Evolutionary conservation across 2,888 invertebrate species (phyloP).

Genomic region (Parascotia fuliginaria): DNA sequence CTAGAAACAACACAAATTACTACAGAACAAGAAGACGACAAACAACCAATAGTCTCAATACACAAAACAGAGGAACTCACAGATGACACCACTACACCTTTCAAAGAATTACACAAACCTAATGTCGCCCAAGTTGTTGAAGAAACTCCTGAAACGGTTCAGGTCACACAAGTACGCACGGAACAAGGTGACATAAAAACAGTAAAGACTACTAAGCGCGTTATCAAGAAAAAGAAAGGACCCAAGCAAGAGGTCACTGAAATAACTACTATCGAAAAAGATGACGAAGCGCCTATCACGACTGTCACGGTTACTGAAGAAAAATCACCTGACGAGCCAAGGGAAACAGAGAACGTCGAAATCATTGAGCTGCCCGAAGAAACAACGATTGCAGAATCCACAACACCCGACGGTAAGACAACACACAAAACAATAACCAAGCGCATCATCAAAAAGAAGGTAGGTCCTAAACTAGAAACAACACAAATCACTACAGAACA

Average conservation of each 20-base stretch:
- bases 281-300: too few species aligned
- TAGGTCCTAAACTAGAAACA: too few species aligned
- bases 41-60: conserved; percentile 2
- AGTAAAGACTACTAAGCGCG: conserved; percentile 46
- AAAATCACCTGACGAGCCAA: too few species aligned
- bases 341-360: too few species aligned
- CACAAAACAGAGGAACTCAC: conserved; percentile 5
- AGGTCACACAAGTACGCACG: conserved; percentile 27
- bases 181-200: conserved; percentile 45
- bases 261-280: too few species aligned
- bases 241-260: conserved; percentile 9
- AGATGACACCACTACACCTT: conserved; percentile 5
- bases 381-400: too few species aligned
- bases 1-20: conserved; percentile 18
- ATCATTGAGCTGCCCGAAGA: too few species aligned
- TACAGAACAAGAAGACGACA: conserved; percentile 12
- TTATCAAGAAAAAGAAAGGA: conserved; percentile 50
- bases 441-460: too few species aligned
- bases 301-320: too few species aligned
- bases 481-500: too few species aligned
- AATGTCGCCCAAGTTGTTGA: neutral
- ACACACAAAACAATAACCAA: too few species aligned
- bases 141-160: conserved; percentile 34
- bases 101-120: neutral
- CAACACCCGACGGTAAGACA: too few species aligned